Conservation (phyloP, 2,888 invertebrate genomes). For the Diarsia dahlii region DNA sequence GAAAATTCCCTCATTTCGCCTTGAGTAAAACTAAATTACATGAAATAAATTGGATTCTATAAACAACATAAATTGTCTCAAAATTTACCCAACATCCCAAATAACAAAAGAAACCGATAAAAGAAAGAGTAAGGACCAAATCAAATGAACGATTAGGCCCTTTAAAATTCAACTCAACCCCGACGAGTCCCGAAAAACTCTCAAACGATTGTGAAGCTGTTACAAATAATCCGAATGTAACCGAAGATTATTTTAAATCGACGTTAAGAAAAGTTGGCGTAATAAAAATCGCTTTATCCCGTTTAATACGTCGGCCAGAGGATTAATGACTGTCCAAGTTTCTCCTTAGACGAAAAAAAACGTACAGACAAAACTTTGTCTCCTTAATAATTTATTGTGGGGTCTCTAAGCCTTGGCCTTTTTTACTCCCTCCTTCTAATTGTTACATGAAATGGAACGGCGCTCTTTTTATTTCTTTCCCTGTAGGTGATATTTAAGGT, state of each 20-base stretch:
- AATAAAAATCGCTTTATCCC: slow-evolving; percentile 76
- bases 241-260: slow-evolving; percentile 76
- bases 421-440: slow-evolving; percentile 78
- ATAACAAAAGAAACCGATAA: slow-evolving; percentile 56
- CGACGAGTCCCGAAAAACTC: slow-evolving; percentile 51
- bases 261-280: slow-evolving; percentile 70
- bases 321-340: slow-evolving; percentile 75
- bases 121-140: slow-evolving; percentile 59
- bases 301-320: slow-evolving; percentile 74
- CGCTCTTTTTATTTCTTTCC: slow-evolving; percentile 72
- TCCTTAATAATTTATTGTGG: slow-evolving; percentile 81
- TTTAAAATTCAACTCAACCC: slow-evolving; percentile 62
- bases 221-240: slow-evolving; percentile 66
- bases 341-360: slow-evolving; percentile 74
- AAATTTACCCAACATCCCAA: slow-evolving; percentile 60
- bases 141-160: slow-evolving; percentile 66
- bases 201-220: slow-evolving; percentile 55
- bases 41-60: slow-evolving; percentile 58
- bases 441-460: slow-evolving; percentile 78
- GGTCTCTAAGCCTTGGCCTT: slow-evolving; percentile 71
- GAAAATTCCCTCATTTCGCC: slow-evolving; percentile 11
- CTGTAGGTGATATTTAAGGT: slow-evolving; percentile 77
- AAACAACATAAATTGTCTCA: slow-evolving; percentile 59
- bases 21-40: slow-evolving; percentile 53
- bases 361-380: slow-evolving; percentile 77